Base-by-base conservation (phyloP, 2,797 vertebrate genomes). In the Hypotaenidia philippensis region DNA sequence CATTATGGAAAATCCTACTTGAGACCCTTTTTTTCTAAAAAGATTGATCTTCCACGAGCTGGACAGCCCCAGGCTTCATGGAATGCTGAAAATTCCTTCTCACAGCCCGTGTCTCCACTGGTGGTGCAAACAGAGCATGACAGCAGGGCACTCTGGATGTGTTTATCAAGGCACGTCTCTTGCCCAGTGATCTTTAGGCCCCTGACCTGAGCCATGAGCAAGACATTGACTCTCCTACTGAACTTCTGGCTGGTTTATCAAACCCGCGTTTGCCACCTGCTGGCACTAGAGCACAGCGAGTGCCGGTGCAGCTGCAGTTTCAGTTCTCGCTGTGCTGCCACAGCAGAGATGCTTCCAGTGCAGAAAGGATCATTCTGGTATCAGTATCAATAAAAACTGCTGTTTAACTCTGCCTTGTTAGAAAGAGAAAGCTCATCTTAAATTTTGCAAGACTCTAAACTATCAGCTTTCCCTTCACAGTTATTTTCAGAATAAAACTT, bases 251-350 rank as follows among this genome's bases (percentile, higher is more conserved):
- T 10, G 40, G 3, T 50, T 18, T 31, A 38, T 4, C 71, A 75
- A 68, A 64, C 26, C 20, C n/a, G 5, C 61, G 50, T 63, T 87
- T 84, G 95, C 94, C 96, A 74, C 20, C 96, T 95, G 83, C 92
- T 89, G 96, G 95, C 36, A 3, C 29, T 16, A 4, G 19, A 34
- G 71, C 66, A 29, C 47, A 65, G 32, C 1, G 4, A 23, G 11
- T 1, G 0, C 0, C 3, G 2, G 13, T 45, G 23, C 32, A 75
- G 23, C 5, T 8, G 27, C 4, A 2, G 14, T 63, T 47, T 10
- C 44, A 22, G 44, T 10, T 45, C 44, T 10, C 22, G 44, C 44
- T 11, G 20, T 11, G 20, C 44, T 10, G 20, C 4, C 44, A 45
- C 20, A 45, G 13, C 41, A 41, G 41, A 55, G 25, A 36, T 5